Conservation (phyloP, 1,140 invertebrate genomes). For the Phortica variegata region DNA sequence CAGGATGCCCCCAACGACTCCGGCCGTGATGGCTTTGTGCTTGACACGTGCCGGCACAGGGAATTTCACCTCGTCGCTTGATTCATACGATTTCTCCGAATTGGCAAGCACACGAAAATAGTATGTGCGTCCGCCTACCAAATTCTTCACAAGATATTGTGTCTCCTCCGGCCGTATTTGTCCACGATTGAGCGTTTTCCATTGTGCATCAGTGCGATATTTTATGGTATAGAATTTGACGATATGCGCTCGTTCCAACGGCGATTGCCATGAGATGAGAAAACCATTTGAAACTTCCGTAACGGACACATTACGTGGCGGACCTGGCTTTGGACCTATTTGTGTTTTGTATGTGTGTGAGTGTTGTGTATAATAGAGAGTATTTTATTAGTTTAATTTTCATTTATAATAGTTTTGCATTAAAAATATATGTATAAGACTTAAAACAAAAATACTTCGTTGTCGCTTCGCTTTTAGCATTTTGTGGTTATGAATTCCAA, state of each 20-base stretch:
- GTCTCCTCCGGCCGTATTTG: constrained; percentile 85
- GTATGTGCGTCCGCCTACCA: constrained; percentile 85
- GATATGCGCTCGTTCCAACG: constrained; percentile 73
- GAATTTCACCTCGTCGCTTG: constrained; percentile 82
- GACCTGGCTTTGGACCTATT: constrained; percentile 83
- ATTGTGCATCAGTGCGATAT: constrained; percentile 82
- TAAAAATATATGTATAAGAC: too few relatives aligned
- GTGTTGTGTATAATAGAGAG: neutral
- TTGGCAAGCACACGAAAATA: constrained; percentile 87
- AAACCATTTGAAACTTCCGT: constrained; percentile 83
- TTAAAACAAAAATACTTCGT: too few relatives aligned
- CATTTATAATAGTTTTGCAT: too few relatives aligned
- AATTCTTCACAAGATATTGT: constrained; percentile 85
- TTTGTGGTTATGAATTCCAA: too few relatives aligned
- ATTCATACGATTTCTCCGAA: constrained; percentile 78
- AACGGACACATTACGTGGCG: constrained; percentile 84
- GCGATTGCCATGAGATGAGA: constrained; percentile 84
- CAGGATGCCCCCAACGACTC: constrained; percentile 89
- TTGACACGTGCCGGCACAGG: constrained; percentile 84
- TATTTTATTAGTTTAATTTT: too few relatives aligned
- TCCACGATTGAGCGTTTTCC: constrained; percentile 83
- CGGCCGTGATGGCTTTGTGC: constrained; percentile 90
- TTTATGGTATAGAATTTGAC: constrained; percentile 91
- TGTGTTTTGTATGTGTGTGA: constrained; percentile 1
- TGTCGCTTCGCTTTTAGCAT: too few relatives aligned